phyloP scores from a whole-genome alignment of 1,140 invertebrate species.

The Drosophila prosaltans region DNA sequence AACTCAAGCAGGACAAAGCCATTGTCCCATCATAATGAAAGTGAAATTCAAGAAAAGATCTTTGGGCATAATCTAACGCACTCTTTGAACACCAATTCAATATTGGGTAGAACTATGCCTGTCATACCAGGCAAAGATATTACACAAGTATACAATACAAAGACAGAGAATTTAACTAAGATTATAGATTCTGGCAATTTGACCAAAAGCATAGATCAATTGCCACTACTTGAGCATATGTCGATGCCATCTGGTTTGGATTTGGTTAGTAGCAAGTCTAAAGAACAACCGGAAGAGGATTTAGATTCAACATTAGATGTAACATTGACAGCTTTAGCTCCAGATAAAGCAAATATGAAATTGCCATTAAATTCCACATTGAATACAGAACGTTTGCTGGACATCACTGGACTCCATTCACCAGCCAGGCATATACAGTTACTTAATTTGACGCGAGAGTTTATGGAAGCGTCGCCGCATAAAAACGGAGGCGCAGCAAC shows the following conservation, averaged over 20 bases:
- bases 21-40: not conserved
- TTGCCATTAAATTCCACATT: conserved; percentile 74
- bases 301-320: conserved; percentile 54
- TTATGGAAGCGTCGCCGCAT: conserved; percentile 44
- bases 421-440: conserved; percentile 65
- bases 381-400: conserved; percentile 70
- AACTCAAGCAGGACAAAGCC: not conserved
- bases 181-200: conserved; percentile 38
- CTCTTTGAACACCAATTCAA: not conserved
- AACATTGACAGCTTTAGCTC: conserved; percentile 67
- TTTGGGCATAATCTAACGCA: not conserved
- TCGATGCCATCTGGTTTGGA: conserved; percentile 66
- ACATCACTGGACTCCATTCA: conserved; percentile 52
- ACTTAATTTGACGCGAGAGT: conserved; percentile 63
- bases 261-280: conserved; percentile 28
- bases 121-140: conserved; percentile 1
- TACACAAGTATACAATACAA: not conserved
- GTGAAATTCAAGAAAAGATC: not conserved
- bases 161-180: conserved; percentile 15
- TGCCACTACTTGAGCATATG: conserved; percentile 70
- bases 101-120: not conserved
- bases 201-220: conserved; percentile 65
- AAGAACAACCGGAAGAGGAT: conserved; percentile 23
- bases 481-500: conserved; percentile 13
- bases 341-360: conserved; percentile 71